phyloP scores from a whole-genome alignment of 2,888 invertebrate genomes.

The Frankliniella fusca region DNA sequence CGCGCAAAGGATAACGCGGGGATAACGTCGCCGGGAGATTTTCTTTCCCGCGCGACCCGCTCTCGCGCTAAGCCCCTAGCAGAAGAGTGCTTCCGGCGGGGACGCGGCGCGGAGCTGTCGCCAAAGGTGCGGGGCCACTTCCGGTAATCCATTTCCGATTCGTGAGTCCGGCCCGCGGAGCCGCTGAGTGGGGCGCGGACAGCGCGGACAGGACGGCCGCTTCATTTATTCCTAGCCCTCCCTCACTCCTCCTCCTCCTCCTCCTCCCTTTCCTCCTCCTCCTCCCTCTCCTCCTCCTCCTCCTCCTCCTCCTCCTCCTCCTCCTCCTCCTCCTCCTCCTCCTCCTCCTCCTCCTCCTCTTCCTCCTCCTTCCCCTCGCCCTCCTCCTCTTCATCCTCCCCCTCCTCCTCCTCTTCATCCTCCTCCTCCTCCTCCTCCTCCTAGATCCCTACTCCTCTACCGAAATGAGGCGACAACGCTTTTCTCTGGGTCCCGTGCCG shows the following conservation, averaged over 20 bases:
- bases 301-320: neutral
- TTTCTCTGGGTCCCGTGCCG: neutral
- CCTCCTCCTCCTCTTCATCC: neutral
- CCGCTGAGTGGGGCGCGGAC: neutral
- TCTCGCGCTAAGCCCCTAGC: neutral
- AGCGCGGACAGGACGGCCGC: too few relatives aligned
- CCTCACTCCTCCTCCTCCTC: neutral
- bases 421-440: neutral
- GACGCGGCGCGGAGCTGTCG: neutral
- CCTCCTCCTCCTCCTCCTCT: too few relatives aligned
- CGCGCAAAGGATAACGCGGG: too few relatives aligned
- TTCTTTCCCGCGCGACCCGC: neutral
- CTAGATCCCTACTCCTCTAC: too few relatives aligned
- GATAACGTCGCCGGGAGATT: neutral
- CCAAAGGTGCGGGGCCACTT: neutral
- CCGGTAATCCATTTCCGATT: slow-evolving; percentile 19
- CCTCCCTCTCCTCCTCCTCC: neutral
- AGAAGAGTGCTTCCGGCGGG: neutral
- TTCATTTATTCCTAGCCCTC: neutral
- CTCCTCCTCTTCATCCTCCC: neutral
- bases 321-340: neutral
- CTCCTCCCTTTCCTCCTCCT: neutral
- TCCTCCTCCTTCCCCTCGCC: neutral
- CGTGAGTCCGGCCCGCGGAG: neutral
- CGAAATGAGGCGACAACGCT: too few relatives aligned